Evolutionary conservation across 2,113 vertebrate genomes (phyloP), one percentile per base, ranked within the genome.

Genomic region (Centrocercus urophasianus): DNA sequence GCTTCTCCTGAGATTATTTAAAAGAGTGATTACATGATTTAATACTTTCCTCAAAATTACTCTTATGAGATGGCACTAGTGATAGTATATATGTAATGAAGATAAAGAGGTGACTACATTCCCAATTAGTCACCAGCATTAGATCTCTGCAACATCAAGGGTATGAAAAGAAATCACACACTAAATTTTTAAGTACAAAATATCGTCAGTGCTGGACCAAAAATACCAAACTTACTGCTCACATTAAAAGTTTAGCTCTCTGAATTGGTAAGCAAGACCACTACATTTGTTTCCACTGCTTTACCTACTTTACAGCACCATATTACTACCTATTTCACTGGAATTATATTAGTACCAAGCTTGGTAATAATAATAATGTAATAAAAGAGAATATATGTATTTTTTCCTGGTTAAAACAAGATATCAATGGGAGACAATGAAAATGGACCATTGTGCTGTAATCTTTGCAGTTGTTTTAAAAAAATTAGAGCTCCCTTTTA

Each of bases 401-500:
- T 91, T 87, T 65, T 84, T 69, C 25, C 50, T 85, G 20, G 22
- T 21, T 83, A 77, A 95, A 89, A 80, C 59, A 85, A 80, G 34
- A 70, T 74, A 91, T 47, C 71, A 60, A 4, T 30, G 17, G 32
- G 28, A 89, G 24, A 59, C 34, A 81, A 64, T 57, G 83, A 81
- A 77, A 42, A 59, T 1, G 3, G 25, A 36, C 21, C 30, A 38
- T 17, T 45, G 48, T 25, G 14, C 70, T 38, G 27, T 50, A 52
- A 28, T 36, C 92, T 93, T 80, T 87, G 79, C 50, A 89, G 67
- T 61, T 79, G 56, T 87, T 95, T 59, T 70, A 90, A 86, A 90
- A 54, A 57, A 89, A 87, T 50, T 71, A 92, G 59, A 92, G 54
- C 28, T 82, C 15, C 64, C 65, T 61, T 60, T 73, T 80, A 82